Conservation (phyloP, 2,888 invertebrate species). For the Eristalinus aeneus region DNA sequence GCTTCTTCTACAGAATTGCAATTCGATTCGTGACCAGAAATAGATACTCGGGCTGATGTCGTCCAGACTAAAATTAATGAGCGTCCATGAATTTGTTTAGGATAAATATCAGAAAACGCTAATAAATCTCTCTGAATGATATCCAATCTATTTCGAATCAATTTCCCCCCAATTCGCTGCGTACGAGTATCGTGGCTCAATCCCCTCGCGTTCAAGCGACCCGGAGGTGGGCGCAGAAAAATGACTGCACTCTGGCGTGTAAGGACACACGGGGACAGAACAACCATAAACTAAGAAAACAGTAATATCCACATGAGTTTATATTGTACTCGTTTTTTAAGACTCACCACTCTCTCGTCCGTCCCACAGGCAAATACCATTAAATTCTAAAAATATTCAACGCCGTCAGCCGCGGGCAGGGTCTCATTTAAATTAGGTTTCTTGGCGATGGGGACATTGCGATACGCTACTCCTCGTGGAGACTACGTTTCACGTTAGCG, state of each 20-base stretch:
- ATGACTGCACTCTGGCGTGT: constrained; percentile 59
- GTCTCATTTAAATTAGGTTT: constrained; percentile 61
- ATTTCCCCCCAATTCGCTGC: constrained; percentile 36
- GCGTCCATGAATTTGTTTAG: constrained; percentile 64
- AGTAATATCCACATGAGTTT: constrained; percentile 48
- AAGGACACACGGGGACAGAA: constrained; percentile 50
- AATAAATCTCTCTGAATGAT: constrained; percentile 67
- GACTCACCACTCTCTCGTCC: constrained; percentile 19
- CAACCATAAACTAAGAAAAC: constrained; percentile 55
- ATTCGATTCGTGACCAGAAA: constrained; percentile 53
- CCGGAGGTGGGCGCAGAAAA: constrained; percentile 49
- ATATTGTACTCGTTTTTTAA: constrained; percentile 64
- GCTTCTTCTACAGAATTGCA: constrained; percentile 32
- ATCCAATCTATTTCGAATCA: constrained; percentile 64
- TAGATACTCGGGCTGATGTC: constrained; percentile 12
- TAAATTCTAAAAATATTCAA: constrained; percentile 59
- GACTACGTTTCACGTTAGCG: constrained; percentile 20
- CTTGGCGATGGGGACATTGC: constrained; percentile 43
- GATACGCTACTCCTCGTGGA: constrained; percentile 21
- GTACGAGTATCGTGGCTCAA: not conserved
- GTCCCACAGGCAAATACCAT: constrained; percentile 29
- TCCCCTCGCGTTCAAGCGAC: constrained; percentile 13
- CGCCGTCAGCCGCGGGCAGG: constrained; percentile 16
- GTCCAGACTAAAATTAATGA: constrained; percentile 62
- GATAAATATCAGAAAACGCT: constrained; percentile 63